Conservation (phyloP, 2,797 vertebrate genomes). For the Syngnathus acus region DNA sequence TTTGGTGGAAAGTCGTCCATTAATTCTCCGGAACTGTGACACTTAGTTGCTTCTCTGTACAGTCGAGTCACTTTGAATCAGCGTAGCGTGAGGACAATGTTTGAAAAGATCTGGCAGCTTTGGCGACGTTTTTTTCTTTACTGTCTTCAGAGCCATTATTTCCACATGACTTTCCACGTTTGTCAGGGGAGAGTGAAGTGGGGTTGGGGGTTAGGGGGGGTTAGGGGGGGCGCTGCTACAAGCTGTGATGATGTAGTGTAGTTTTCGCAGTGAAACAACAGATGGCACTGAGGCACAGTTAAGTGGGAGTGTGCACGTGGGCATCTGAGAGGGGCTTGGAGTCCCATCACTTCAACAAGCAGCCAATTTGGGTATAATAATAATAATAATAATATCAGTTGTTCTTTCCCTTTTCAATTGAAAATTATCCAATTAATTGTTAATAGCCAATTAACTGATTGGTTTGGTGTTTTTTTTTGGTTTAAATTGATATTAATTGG, state of each 20-base stretch:
- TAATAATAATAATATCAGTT: not conserved
- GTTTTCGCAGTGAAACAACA: slow-evolving; percentile 50
- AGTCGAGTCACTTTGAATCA: slow-evolving; percentile 63
- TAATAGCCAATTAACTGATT: too few species aligned
- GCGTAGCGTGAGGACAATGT: slow-evolving; percentile 55
- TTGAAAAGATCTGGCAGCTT: slow-evolving; percentile 58
- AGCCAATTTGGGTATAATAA: too few species aligned
- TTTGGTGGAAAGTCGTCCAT: slow-evolving; percentile 9
- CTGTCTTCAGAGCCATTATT: slow-evolving; percentile 62
- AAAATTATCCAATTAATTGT: not conserved
- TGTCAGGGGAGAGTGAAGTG: slow-evolving; percentile 25
- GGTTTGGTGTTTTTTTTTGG: too few species aligned
- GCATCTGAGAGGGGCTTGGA: slow-evolving; percentile 8
- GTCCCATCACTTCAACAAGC: not conserved
- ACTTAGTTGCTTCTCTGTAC: slow-evolving; percentile 44
- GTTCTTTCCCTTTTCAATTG: not conserved
- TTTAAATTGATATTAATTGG: too few species aligned
- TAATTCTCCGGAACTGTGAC: slow-evolving; percentile 39
- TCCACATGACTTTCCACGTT: slow-evolving; percentile 58
- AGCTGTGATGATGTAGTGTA: slow-evolving; percentile 31
- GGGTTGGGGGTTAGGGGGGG: too few species aligned
- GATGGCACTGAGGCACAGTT: slow-evolving; percentile 62
- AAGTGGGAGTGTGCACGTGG: slow-evolving; percentile 17
- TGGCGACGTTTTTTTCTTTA: slow-evolving; percentile 52
- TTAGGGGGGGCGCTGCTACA: slow-evolving; percentile 24